Evolutionary conservation across 2,797 vertebrate species (phyloP).

Genomic region (Clarias laeviceps): DNA sequence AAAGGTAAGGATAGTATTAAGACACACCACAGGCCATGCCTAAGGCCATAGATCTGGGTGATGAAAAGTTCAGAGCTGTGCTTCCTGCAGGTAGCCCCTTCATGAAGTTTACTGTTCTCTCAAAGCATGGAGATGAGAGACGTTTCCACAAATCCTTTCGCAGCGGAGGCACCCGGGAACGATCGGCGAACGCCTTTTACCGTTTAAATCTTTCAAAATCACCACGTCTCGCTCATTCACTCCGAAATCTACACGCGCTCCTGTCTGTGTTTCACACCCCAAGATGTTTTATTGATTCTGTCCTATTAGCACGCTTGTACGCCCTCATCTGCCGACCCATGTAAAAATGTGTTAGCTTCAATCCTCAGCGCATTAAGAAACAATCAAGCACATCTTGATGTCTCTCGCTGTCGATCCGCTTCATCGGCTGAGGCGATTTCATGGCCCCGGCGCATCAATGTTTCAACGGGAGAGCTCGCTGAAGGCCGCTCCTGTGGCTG

Average conservation of each 20-base stretch:
- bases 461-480: slow-evolving; percentile 44
- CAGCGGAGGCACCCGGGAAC: neutral
- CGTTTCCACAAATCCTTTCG: neutral
- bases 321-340: slow-evolving; percentile 33
- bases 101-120: neutral
- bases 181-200: slow-evolving; percentile 27
- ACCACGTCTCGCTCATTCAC: slow-evolving; percentile 16
- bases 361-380: slow-evolving; percentile 55
- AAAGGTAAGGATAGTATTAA: slow-evolving; percentile 44
- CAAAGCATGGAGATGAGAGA: neutral
- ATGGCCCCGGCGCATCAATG: slow-evolving; percentile 48
- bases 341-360: slow-evolving; percentile 46
- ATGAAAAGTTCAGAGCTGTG: slow-evolving; percentile 39
- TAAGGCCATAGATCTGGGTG: slow-evolving; percentile 33
- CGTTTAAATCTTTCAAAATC: slow-evolving; percentile 40
- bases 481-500: slow-evolving; percentile 26
- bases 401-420: slow-evolving; percentile 47
- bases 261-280: slow-evolving; percentile 40
- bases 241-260: slow-evolving; percentile 27
- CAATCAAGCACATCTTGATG: slow-evolving; percentile 49
- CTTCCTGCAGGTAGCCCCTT: slow-evolving; percentile 20
- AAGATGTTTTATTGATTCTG: slow-evolving; percentile 56
- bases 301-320: slow-evolving; percentile 44
- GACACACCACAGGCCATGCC: slow-evolving; percentile 35
- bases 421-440: slow-evolving; percentile 50